These are phyloP conservation scores for Myotis daubentonii DNA, from an alignment of 2,797 vertebrate species.

Conservation along the genomic window DNA sequence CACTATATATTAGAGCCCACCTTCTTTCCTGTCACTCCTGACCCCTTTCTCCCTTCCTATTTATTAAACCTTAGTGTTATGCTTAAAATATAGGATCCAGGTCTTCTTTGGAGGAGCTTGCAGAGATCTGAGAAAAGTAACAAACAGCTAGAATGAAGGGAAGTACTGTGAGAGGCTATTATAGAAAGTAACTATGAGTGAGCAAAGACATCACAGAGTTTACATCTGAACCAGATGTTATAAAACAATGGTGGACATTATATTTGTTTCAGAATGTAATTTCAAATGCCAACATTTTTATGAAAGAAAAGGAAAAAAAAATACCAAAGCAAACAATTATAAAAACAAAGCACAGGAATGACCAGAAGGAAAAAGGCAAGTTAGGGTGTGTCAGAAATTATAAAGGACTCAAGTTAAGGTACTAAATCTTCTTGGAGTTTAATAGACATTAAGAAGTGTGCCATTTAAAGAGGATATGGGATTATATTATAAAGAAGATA, in stretches of 20 bases:
- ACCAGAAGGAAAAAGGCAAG: background rate
- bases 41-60: background rate
- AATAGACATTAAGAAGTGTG: background rate
- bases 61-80: background rate
- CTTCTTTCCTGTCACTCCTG: background rate
- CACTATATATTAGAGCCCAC: background rate
- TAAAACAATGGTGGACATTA: background rate
- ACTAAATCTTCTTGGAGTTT: background rate
- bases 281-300: background rate
- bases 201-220: background rate
- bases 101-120: background rate
- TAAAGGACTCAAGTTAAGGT: background rate
- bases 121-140: background rate
- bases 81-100: background rate
- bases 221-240: background rate
- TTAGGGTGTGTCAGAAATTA: background rate
- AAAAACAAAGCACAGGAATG: background rate
- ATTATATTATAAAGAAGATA: too few relatives aligned
- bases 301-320: background rate
- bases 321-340: background rate
- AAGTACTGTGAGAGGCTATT: background rate
- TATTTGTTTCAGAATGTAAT: background rate
- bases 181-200: too few relatives aligned
- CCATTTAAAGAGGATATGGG: background rate
- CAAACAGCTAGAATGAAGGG: background rate